phyloP scores from a whole-genome alignment of 2,113 vertebrate species.

The Mugil cephalus region DNA sequence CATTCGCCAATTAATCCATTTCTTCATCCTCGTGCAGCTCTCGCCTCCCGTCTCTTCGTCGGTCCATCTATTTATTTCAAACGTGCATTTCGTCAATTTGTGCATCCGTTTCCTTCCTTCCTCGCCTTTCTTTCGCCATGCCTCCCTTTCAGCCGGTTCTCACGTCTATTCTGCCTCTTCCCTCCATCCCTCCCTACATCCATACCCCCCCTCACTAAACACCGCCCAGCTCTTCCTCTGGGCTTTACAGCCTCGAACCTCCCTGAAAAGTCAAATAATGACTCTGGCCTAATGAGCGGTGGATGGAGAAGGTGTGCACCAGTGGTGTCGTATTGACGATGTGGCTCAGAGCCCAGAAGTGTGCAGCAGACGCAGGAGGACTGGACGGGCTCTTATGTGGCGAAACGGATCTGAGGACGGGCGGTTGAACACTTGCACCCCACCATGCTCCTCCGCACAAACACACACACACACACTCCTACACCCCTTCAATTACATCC shows the following conservation, averaged over 20 bases:
- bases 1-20: background rate
- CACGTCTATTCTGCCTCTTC: background rate
- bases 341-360: constrained; percentile 49
- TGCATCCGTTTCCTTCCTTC: background rate
- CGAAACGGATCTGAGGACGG: constrained; percentile 63
- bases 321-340: constrained; percentile 21
- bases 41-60: background rate
- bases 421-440: constrained; percentile 44
- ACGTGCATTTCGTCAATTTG: constrained; percentile 3
- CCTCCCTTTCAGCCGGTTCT: constrained; percentile 15
- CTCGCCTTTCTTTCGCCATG: no score
- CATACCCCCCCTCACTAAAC: background rate
- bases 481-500: constrained; percentile 63
- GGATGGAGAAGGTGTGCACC: constrained; percentile 34
- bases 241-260: constrained; percentile 29
- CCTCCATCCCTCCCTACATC: background rate
- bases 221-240: background rate
- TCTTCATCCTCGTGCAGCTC: background rate
- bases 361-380: constrained; percentile 28
- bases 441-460: constrained; percentile 4
- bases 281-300: constrained; percentile 58
- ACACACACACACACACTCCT: constrained; percentile 11
- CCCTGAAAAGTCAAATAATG: constrained; percentile 45
- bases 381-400: constrained; percentile 53
- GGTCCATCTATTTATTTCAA: constrained; percentile 5